These are phyloP conservation scores for Mus caroli DNA, from an alignment of 2,797 vertebrate genomes.

Conservation along the genomic window DNA sequence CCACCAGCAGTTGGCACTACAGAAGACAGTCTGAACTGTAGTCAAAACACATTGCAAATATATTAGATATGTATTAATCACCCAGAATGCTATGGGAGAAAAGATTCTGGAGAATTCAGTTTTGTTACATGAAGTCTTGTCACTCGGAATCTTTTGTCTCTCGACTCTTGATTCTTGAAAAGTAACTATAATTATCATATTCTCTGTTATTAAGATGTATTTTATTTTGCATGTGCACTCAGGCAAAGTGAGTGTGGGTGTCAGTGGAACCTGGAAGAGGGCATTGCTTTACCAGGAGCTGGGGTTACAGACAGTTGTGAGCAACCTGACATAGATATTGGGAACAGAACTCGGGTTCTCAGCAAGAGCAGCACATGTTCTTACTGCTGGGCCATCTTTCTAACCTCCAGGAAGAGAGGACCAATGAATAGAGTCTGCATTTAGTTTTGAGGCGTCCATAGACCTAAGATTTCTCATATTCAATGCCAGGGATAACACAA, in stretches of 20 bases:
- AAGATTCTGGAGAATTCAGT: conserved; percentile 59
- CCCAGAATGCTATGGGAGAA: conserved; percentile 22
- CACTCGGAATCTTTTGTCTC: neutral
- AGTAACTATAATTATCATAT: conserved; percentile 22
- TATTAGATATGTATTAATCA: conserved; percentile 43
- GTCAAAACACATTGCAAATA: conserved; percentile 59
- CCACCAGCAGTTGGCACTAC: conserved; percentile 69
- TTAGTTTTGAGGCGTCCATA: conserved; percentile 37
- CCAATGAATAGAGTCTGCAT: neutral
- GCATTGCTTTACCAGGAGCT: neutral
- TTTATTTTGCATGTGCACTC: neutral
- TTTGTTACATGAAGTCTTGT: conserved; percentile 62
- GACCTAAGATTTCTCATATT: conserved; percentile 44
- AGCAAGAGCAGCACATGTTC: neutral
- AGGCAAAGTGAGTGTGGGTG: neutral
- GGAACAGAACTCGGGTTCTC: neutral
- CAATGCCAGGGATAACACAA: conserved; percentile 30
- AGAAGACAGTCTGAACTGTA: conserved; percentile 53
- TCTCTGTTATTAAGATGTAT: conserved; percentile 33
- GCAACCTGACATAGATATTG: neutral
- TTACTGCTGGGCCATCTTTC: neutral
- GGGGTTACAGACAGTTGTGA: neutral
- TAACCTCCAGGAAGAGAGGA: neutral
- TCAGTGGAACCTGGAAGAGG: neutral
- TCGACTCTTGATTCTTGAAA: conserved; percentile 51